phyloP scores from a whole-genome alignment of 2,113 vertebrate species.

The Phrynosoma blainvillii region DNA sequence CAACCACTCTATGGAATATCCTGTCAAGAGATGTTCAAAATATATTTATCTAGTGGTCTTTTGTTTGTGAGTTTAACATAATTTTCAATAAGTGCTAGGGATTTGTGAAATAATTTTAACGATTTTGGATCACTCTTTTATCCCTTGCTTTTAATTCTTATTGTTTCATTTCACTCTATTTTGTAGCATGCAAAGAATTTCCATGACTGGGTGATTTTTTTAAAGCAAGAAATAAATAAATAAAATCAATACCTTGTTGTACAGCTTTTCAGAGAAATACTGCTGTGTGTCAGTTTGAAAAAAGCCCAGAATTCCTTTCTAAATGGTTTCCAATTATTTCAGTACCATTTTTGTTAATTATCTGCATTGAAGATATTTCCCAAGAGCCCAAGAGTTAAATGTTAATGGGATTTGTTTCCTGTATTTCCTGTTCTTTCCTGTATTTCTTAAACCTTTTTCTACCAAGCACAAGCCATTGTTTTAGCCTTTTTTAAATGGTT shows the following conservation, averaged over 20 bases:
- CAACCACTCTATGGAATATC: too few species aligned
- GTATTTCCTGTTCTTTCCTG: slow-evolving; percentile 26
- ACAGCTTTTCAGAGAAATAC: slow-evolving; percentile 7
- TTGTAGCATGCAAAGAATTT: neutral
- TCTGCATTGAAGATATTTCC: slow-evolving; percentile 54
- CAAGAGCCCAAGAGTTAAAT: slow-evolving; percentile 50
- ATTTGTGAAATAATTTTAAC: too few species aligned
- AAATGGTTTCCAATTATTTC: slow-evolving; percentile 40
- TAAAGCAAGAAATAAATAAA: neutral
- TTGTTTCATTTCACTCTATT: neutral
- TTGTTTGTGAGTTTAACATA: too few species aligned
- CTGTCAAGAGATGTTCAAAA: too few species aligned
- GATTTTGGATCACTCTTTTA: neutral
- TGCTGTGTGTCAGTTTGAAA: slow-evolving; percentile 21
- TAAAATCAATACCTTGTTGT: slow-evolving; percentile 44
- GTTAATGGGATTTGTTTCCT: slow-evolving; percentile 49
- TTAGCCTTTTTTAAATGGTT: slow-evolving; percentile 46
- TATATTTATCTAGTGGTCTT: too few species aligned
- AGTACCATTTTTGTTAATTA: slow-evolving; percentile 51
- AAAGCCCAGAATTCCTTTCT: slow-evolving; percentile 35
- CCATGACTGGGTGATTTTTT: neutral
- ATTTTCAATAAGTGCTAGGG: too few species aligned
- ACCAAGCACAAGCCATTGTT: slow-evolving; percentile 32
- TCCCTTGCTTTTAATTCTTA: neutral
- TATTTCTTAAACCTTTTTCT: slow-evolving; percentile 42